Conservation (phyloP, 1,140 invertebrate genomes). For the Araneus ventricosus region DNA sequence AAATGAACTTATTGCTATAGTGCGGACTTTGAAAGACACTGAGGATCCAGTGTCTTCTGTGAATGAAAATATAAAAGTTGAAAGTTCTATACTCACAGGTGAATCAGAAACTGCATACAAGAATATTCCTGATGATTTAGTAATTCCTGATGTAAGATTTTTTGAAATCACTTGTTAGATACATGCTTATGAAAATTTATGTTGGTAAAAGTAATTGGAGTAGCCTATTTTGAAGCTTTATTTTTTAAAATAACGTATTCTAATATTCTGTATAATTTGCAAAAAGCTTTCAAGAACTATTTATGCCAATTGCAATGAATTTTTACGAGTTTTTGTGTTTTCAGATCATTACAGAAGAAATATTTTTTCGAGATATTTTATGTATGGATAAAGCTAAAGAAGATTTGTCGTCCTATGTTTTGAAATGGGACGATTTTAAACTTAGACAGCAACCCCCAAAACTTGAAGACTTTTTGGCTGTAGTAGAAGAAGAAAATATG, state of each 20-base stretch:
- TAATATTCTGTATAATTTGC: too few relatives aligned
- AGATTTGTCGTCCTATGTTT: constrained; percentile 50
- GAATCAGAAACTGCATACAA: neutral
- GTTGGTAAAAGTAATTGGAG: too few relatives aligned
- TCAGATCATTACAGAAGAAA: constrained; percentile 56
- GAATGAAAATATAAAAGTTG: neutral
- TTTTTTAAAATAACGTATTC: too few relatives aligned
- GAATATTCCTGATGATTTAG: neutral
- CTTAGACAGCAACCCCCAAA: neutral
- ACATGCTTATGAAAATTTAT: too few relatives aligned
- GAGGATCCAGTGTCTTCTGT: neutral
- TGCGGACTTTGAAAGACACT: constrained; percentile 18
- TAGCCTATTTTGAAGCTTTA: too few relatives aligned
- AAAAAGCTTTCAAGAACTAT: too few relatives aligned
- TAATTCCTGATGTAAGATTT: neutral
- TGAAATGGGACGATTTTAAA: constrained; percentile 33
- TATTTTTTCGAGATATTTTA: constrained; percentile 50
- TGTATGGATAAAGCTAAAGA: constrained; percentile 19
- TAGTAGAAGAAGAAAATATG: constrained; percentile 16
- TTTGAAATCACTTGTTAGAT: neutral
- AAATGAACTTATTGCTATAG: constrained; percentile 12
- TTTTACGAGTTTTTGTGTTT: neutral
- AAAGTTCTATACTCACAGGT: neutral
- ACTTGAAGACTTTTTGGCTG: constrained; percentile 36
- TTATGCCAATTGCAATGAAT: too few relatives aligned